These are phyloP conservation scores for Julus scanicus DNA, from an alignment of 2,888 invertebrate species.

Conservation along the genomic window DNA sequence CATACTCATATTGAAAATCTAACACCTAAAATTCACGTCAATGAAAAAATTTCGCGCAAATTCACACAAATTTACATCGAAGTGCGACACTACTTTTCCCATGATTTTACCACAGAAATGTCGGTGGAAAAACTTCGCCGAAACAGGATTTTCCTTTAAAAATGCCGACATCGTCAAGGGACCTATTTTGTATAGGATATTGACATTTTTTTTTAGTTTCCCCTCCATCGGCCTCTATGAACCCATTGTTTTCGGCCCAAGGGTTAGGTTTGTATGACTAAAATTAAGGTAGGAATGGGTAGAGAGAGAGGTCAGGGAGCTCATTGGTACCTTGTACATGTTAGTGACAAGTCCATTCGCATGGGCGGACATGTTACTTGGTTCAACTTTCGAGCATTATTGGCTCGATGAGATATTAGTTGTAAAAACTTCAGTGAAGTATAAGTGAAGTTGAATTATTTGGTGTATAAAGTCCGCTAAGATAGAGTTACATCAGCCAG, in stretches of 20 bases:
- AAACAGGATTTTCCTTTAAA: too few species aligned
- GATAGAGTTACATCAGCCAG: neutral
- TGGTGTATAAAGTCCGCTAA: neutral
- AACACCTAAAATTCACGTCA: too few species aligned
- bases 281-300: neutral
- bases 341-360: too few species aligned
- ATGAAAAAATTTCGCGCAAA: neutral
- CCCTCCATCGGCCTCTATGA: neutral
- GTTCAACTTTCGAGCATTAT: too few species aligned
- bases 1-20: too few species aligned
- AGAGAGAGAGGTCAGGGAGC: too few species aligned
- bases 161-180: neutral
- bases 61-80: neutral
- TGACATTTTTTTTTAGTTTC: neutral
- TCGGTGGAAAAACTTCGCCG: neutral
- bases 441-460: neutral
- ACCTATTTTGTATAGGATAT: neutral
- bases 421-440: neutral
- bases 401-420: neutral
- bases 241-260: neutral
- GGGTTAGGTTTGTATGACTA: neutral
- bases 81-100: neutral
- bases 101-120: neutral
- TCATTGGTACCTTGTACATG: too few species aligned
- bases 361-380: too few species aligned